Evolutionary conservation across 1,140 invertebrate species (phyloP), one percentile per base, ranked within the genome.

Genomic region (Pygmarrhopalites habei): DNA sequence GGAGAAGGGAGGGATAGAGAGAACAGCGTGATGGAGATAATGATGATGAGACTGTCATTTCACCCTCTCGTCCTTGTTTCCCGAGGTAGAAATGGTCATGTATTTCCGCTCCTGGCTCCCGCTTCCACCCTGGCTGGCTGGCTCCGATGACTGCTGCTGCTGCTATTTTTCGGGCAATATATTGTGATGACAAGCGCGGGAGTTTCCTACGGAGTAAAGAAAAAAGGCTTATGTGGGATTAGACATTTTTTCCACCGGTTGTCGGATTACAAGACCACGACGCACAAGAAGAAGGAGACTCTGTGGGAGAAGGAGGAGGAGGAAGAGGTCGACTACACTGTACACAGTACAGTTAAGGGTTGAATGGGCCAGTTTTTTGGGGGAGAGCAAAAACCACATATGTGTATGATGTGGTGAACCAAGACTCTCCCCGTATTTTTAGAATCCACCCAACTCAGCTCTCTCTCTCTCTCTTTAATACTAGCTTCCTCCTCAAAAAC

Each of bases 241-340:
- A n/a, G 44, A 47, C 44, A 47, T 47, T 47, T 47, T 47, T 47
- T 47, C 44, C 44, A 47, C 44, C 44, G 44, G 44, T 47, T 47
- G 23, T 25, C 44, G 5, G 44, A 41, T 41, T 41, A 41, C 12
- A 41, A 12, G 39, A n/a, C 39, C n/a, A n/a, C n/a, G n/a, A n/a
- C n/a, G n/a, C n/a, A n/a, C n/a, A n/a, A n/a, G n/a, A n/a, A n/a
- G n/a, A n/a, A n/a, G n/a, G n/a, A n/a, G n/a, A n/a, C n/a, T n/a
- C 15, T 35, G 32, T 35, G 5, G 32, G 32, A 35, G 5, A 7
- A 35, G 32, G 15, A 35, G 5, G 15, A 5, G 15, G 32, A 35
- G 5, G 32, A 47, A 19, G 4, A 47, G n/a, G 44, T 5, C n/a
- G 7, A 5, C 4, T 21, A 47, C 17, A 47, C 7, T 47, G 44